phyloP scores from a whole-genome alignment of 2,113 vertebrate species.

The Hymenochirus boettgeri region DNA sequence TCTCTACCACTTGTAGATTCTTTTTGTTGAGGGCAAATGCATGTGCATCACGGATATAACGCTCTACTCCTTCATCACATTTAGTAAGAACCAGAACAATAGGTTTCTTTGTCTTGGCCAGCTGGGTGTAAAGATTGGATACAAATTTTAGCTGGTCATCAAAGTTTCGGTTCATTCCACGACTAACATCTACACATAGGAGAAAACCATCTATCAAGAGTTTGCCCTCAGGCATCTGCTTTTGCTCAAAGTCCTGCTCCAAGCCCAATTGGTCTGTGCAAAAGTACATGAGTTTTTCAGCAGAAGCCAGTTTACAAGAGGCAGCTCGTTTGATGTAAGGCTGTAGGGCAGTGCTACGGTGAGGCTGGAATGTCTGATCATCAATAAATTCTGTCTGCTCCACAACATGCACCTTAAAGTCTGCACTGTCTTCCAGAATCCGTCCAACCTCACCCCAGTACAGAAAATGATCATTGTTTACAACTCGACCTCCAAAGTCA shows the following conservation, averaged over 20 bases:
- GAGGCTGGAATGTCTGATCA: conserved; percentile 95
- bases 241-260: conserved; percentile 98
- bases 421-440: conserved; percentile 80
- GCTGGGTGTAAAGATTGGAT: conserved; percentile 88
- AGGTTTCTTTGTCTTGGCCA: conserved; percentile 93
- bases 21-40: conserved; percentile 90
- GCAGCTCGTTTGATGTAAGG: conserved; percentile 94
- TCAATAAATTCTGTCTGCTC: conserved; percentile 98
- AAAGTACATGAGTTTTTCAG: conserved; percentile 98
- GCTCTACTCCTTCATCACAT: conserved; percentile 95
- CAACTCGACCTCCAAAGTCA: conserved; percentile 93
- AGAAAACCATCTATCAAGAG: conserved; percentile 88
- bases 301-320: conserved; percentile 87
- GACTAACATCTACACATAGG: conserved; percentile 87
- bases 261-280: conserved; percentile 96
- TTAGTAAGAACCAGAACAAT: conserved; percentile 88
- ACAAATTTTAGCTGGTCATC: conserved; percentile 96
- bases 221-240: conserved; percentile 98
- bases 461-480: conserved; percentile 97
- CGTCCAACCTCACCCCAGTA: conserved; percentile 93
- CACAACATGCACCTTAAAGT: conserved; percentile 87
- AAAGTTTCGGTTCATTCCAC: conserved; percentile 95
- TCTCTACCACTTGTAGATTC: conserved; percentile 95
- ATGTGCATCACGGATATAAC: conserved; percentile 93
- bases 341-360: conserved; percentile 91